These are phyloP conservation scores for Brachymystax lenok DNA, from an alignment of 2,797 vertebrate species.

Conservation along the genomic window DNA sequence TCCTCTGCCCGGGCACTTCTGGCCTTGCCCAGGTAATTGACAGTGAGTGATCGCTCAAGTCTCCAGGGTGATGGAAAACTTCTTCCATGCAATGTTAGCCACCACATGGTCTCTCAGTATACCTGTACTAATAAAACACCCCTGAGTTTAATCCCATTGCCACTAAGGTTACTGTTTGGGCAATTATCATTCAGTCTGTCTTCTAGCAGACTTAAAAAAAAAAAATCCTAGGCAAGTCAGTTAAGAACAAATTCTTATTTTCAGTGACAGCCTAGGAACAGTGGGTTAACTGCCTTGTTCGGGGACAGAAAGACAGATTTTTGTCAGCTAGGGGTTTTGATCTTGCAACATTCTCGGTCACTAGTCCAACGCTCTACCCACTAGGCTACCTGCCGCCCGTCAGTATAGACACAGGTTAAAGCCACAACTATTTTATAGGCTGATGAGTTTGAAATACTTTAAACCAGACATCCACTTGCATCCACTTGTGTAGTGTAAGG, in stretches of 20 bases:
- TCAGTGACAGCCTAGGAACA: too few species aligned
- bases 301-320: too few species aligned
- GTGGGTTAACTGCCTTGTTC: too few species aligned
- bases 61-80: conserved; percentile 31
- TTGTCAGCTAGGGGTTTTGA: too few species aligned
- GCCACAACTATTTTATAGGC: background rate
- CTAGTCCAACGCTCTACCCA: too few species aligned
- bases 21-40: conserved; percentile 48
- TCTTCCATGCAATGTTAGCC: background rate
- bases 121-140: background rate
- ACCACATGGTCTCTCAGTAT: background rate
- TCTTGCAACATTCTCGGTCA: too few species aligned
- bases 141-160: background rate
- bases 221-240: too few species aligned
- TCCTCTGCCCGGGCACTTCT: conserved; percentile 20
- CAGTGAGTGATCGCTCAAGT: conserved; percentile 44
- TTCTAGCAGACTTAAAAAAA: too few species aligned
- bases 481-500: background rate
- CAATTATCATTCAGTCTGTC: background rate
- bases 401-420: too few species aligned
- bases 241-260: too few species aligned
- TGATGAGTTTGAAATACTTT: background rate
- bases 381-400: too few species aligned
- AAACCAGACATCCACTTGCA: background rate
- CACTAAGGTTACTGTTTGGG: background rate